Base-by-base conservation (phyloP, 1,140 invertebrate species). In the Brachionus rotundiformis region DNA sequence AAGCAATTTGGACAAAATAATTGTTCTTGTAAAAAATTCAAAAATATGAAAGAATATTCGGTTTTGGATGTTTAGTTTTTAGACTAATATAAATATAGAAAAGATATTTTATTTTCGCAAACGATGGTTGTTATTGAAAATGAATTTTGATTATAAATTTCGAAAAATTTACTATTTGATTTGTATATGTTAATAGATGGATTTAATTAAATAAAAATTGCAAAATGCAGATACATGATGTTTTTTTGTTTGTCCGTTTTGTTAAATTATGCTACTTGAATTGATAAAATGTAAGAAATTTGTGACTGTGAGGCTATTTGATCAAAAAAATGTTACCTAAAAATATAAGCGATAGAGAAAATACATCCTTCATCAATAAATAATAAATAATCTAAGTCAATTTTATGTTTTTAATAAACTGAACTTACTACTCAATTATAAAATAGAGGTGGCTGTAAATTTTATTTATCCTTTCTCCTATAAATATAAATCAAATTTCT, bases 41-140 rank as follows among this genome's bases (percentile, higher is more conserved):
- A 49, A 39, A 49, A 23, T 19, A 49, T 29, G 0, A 29, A 29
- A 63, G 27, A 27, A n/a, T 13, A 31, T 63, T 63, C 29, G 25
- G 59, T 63, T 29, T 63, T 29, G 7, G 5, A n/a, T 49, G 11
- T 25, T 25, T 23, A 7, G 5, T 61, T 27, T 63, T n/a, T 13
- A 63, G 23, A 29, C 25, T 63, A 29, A 27, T 63, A 29, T 31
- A 29, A 31, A 63, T 63, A 31, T 10, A 63, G 59, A 63, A 63
- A 63, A 63, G 25, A 63, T 31, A 63, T 31, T n/a, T 13, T 29
- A 63, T 63, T 63, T 63, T 63, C 59, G 59, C 29, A 63, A 63
- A 63, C 59, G 59, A 63, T 63, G 59, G 59, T 63, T 63, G 59
- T 63, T 63, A 33, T 33, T 63, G 59, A 63, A n/a, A 63, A 63